These are phyloP conservation scores for Romanomermis culicivorax DNA, from an alignment of 2,888 invertebrate genomes.

Conservation along the genomic window DNA sequence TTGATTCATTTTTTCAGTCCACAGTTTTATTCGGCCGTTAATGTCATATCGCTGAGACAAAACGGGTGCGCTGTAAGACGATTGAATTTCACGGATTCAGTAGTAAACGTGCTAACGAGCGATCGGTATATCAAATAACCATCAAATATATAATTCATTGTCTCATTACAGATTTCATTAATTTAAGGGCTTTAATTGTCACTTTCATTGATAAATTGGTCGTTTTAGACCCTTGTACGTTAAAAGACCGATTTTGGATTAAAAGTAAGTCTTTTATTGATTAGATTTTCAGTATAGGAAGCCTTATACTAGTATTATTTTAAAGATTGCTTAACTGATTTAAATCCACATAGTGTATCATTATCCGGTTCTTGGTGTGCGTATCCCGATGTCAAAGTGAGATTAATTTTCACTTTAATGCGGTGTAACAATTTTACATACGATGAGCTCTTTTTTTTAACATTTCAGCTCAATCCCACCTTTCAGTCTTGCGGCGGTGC, in stretches of 20 bases:
- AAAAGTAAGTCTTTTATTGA: not conserved
- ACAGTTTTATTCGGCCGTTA: conserved; percentile 28
- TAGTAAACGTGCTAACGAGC: conserved; percentile 28
- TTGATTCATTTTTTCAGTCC: too few species aligned
- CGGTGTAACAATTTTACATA: too few species aligned
- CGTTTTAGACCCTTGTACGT: conserved; percentile 28
- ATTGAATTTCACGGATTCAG: conserved; percentile 28
- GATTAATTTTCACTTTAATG: too few species aligned
- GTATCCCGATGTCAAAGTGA: not conserved
- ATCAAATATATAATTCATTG: too few species aligned
- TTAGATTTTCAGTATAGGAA: not conserved
- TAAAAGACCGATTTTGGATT: conserved; percentile 14
- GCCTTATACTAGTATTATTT: not conserved
- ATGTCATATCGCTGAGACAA: conserved; percentile 29
- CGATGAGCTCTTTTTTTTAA: not conserved
- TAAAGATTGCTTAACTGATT: not conserved
- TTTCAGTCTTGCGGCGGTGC: conserved; percentile 33
- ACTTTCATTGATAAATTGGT: conserved; percentile 27
- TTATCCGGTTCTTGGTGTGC: not conserved
- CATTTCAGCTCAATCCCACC: conserved; percentile 28
- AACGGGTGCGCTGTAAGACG: conserved; percentile 30
- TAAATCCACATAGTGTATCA: not conserved
- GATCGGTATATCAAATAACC: conserved; percentile 20
- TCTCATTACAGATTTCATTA: too few species aligned
- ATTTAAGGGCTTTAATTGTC: conserved; percentile 25